Percentiles rank a stretch among this genome's conserved stretches.
phyloP scores from a whole-genome alignment of 1,140 invertebrate genomes.

The Pissodes strobi region DNA sequence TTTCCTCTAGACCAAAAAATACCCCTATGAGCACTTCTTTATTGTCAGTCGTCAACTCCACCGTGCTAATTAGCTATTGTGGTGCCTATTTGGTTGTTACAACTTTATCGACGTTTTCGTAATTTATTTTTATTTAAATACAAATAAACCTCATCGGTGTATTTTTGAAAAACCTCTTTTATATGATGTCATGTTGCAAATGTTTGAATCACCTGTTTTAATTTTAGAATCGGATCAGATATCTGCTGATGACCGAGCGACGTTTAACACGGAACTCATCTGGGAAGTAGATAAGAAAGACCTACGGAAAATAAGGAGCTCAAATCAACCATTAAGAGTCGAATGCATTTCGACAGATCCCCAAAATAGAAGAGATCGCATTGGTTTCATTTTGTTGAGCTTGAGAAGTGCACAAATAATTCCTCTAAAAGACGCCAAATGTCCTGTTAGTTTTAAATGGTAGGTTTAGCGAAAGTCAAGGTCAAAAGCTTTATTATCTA shows the following conservation, averaged over 20 bases:
- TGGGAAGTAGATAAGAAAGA: slow-evolving; percentile 60
- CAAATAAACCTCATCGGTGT: too few species aligned
- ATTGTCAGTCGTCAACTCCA: too few species aligned
- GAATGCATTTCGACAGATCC: slow-evolving; percentile 58
- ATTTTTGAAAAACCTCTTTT: too few species aligned
- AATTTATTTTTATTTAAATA: too few species aligned
- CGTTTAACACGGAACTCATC: slow-evolving; percentile 58
- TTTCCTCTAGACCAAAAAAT: too few species aligned
- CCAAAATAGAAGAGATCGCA: slow-evolving; percentile 55
- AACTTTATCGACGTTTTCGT: too few species aligned
- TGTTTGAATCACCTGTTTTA: too few species aligned
- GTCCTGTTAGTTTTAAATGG: slow-evolving; percentile 54
- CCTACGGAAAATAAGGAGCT: slow-evolving; percentile 58
- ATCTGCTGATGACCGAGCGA: slow-evolving; percentile 52
- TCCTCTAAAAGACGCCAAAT: slow-evolving; percentile 28
- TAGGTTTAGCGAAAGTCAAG: background rate
- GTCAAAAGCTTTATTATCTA: background rate
- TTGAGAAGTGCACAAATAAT: slow-evolving; percentile 59
- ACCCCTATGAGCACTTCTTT: too few species aligned
- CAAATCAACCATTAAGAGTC: slow-evolving; percentile 58
- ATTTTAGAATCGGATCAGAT: slow-evolving; percentile 56
- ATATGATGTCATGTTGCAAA: too few species aligned
- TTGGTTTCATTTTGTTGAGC: slow-evolving; percentile 60
- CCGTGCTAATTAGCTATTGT: too few species aligned
- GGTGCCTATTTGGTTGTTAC: too few species aligned